Evolutionary conservation across 2,797 vertebrate species (phyloP), one percentile per base, ranked within the genome.

Genomic region (Notoglanidium macrostoma): DNA sequence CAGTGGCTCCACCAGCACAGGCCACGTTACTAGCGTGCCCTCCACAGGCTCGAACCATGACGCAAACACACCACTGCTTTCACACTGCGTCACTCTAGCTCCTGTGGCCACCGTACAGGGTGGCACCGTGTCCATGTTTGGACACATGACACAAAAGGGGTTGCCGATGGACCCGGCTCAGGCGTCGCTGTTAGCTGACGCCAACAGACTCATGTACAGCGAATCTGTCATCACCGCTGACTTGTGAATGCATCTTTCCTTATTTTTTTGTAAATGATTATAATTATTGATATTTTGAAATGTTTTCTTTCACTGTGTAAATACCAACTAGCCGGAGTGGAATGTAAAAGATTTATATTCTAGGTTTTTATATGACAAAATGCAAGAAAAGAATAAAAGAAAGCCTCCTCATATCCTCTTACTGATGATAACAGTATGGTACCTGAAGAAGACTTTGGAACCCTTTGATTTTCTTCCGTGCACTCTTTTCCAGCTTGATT

Each of bases 31-130:
- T 83, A 99, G 98, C 55, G 91, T 97, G 91, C 98, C 97, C 0
- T 99, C 98, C 86, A 97, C 98, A 0, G 98, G 98, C 88, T 99
- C 98, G 93, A 98, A 97, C 94, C 98, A 99, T 77, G 98, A 99
- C 17, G 98, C 98, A 76, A 99, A 99, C 92, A 98, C 98, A 0
- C 98, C 98, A 15, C 93, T 99, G 93, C 96, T 99, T 0, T 98
- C 98, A 68, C 98, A 99, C 92, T 96, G 96, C 92, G 94, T 98
- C 93, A 95, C 96, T 0, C 94, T 97, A 7, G 95, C 96, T 76
- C 97, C 93, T 86, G 96, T 97, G 86, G 94, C 96, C 0, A 88
- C 92, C 84, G 93, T 98, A 92, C 97, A 94, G 6, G 96, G 96
- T 0, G 96, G 95, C 55, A 93, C 93, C 0, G 90, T 95, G 86